Conservation (phyloP, 2,797 vertebrate species). For the Leptodactylus fallax region DNA sequence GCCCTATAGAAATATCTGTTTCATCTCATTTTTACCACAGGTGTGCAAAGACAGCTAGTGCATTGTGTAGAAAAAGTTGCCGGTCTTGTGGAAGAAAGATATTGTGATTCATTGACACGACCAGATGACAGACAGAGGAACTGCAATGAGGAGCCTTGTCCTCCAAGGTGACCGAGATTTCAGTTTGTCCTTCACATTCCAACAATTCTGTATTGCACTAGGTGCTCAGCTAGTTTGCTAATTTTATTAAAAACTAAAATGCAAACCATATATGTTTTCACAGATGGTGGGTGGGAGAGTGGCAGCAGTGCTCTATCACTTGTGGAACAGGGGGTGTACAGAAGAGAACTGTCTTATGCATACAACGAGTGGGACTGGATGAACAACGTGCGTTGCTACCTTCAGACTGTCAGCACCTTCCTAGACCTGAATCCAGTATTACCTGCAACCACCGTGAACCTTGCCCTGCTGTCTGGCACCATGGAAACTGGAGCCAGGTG, state of each 20-base stretch:
- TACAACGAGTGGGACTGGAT: slow-evolving; percentile 84
- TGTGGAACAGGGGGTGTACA: slow-evolving; percentile 81
- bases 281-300: slow-evolving; percentile 94
- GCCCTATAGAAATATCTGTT: neutral
- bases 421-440: slow-evolving; percentile 75
- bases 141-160: slow-evolving; percentile 88
- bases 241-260: neutral
- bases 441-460: slow-evolving; percentile 81
- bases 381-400: slow-evolving; percentile 85
- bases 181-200: neutral
- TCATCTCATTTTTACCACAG: slow-evolving; percentile 71
- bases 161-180: slow-evolving; percentile 80
- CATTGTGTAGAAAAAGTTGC: slow-evolving; percentile 85
- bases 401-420: slow-evolving; percentile 77
- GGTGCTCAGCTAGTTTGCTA: neutral
- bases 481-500: slow-evolving; percentile 90
- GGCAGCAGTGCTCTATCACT: slow-evolving; percentile 87
- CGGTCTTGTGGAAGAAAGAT: slow-evolving; percentile 84
- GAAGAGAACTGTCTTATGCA: slow-evolving; percentile 87
- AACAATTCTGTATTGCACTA: neutral
- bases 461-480: slow-evolving; percentile 86
- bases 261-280: slow-evolving; percentile 7
- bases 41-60: slow-evolving; percentile 86
- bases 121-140: slow-evolving; percentile 84
- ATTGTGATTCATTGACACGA: slow-evolving; percentile 81